Base-by-base conservation (phyloP, 2,888 invertebrate species). In the Sabatieria punctata region DNA sequence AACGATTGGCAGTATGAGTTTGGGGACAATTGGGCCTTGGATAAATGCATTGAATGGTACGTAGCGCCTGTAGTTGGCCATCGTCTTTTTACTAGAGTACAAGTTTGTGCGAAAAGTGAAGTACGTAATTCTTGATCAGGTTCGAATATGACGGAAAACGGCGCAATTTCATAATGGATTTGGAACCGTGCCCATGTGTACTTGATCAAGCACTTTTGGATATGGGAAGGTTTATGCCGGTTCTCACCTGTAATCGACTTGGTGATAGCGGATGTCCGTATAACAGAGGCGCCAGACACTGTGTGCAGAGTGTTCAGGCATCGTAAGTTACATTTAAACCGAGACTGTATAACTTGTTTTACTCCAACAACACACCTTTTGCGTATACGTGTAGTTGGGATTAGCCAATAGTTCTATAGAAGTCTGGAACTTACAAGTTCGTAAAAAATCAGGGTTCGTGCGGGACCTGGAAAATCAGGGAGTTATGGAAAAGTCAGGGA, bases 221-320 rank as follows among this genome's bases (percentile, higher is more conserved):
- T 65, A 84, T 85, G 66, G 95, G 93, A 3, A 75, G 89, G n/a
- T 95, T 77, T 65, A 75, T 86, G 67, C 86, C 93, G 0, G 86
- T 91, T 64, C 77, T 78, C 53, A 79, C 80, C 55, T 91, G 91
- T 63, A 89, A 91, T 66, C 82, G 79, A 62, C 86, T 88, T 64
- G 79, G 84, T 1, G 88, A 88, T 67, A 66, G 68, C n/a, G 78
- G 78, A 30, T 89, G 89, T 62, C 77, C 78, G 64, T 85, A 83
- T 62, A 86, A 95, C 64, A 78, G 78, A 65, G 85, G 83, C 37
- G 85, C 88, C 39, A 72, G 82, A 25, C 93, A 93, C 67, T 95
- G 95, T 64, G 86, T 93, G 25, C 78, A 81, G 61, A 84, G 84
- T 53, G 85, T 85, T 43, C 78, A 82, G 43, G 86, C 91, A 42